These are phyloP conservation scores for Clarias pachynema DNA, from an alignment of 2,797 vertebrate species.

Conservation along the genomic window DNA sequence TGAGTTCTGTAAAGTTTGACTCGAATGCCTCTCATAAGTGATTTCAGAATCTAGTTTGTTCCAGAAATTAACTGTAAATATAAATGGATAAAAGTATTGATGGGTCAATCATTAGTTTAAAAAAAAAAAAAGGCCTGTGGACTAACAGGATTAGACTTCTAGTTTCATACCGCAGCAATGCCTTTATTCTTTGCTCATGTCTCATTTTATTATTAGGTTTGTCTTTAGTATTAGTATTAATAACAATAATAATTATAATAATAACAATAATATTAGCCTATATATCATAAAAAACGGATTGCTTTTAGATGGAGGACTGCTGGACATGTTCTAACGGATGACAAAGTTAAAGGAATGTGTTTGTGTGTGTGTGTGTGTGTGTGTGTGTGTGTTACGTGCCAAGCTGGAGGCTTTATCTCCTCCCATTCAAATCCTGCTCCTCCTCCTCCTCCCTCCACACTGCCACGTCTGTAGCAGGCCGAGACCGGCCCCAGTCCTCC, in stretches of 20 bases:
- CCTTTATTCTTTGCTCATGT: not conserved
- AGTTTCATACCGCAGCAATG: not conserved
- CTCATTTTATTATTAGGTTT: not conserved
- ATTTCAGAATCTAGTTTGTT: not conserved
- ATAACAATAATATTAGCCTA: not conserved
- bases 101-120: not conserved
- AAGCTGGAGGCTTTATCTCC: not conserved
- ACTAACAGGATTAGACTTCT: not conserved
- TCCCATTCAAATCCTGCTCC: slow-evolving; percentile 2
- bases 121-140: not conserved
- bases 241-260: not conserved
- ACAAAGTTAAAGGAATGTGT: slow-evolving; percentile 20
- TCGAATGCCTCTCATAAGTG: not conserved
- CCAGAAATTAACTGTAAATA: not conserved
- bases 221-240: not conserved
- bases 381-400: slow-evolving; percentile 16
- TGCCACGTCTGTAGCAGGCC: slow-evolving; percentile 47
- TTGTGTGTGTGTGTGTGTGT: slow-evolving; percentile 15
- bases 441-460: slow-evolving; percentile 30
- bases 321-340: slow-evolving; percentile 13
- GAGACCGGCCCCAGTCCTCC: slow-evolving; percentile 14
- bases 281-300: not conserved
- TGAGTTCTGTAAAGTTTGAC: too few species aligned
- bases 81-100: not conserved
- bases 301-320: not conserved